phyloP scores from a whole-genome alignment of 2,888 invertebrate genomes.

The Caenorhabditis plicata region DNA sequence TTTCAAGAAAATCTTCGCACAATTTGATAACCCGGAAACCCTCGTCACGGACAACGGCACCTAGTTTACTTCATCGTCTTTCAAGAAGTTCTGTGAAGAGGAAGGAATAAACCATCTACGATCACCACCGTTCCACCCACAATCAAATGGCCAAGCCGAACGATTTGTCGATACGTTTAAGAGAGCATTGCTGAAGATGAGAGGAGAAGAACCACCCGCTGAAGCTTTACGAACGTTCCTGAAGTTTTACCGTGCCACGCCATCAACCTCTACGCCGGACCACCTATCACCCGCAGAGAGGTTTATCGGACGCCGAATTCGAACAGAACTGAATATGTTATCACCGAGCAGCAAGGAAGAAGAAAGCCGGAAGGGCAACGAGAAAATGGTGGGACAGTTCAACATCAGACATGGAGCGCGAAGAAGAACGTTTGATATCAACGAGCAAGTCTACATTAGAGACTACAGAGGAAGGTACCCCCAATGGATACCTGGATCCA shows the following conservation, averaged over 20 bases:
- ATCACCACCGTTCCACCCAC: too few species aligned
- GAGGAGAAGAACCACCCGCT: background rate
- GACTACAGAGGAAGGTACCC: constrained; percentile 8
- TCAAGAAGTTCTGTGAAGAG: too few species aligned
- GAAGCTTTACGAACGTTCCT: constrained; percentile 18
- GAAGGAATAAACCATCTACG: too few species aligned
- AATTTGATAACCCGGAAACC: constrained; percentile 49
- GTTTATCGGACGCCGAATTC: constrained; percentile 25
- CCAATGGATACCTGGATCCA: constrained; percentile 5
- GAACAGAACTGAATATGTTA: constrained; percentile 8
- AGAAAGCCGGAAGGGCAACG: background rate
- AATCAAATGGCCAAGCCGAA: too few species aligned
- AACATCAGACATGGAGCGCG: constrained; percentile 8
- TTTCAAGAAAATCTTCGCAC: constrained; percentile 42
- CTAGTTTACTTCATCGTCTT: too few species aligned
- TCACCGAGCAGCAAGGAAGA: background rate
- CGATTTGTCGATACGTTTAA: too few species aligned
- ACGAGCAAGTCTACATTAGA: constrained; percentile 6
- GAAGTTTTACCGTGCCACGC: constrained; percentile 12
- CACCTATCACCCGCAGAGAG: constrained; percentile 20
- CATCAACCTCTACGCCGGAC: constrained; percentile 6
- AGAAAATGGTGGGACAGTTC: constrained; percentile 9
- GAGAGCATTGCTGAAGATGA: too few species aligned
- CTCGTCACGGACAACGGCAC: constrained; percentile 64
- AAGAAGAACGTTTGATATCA: constrained; percentile 1